Conservation (phyloP, 1,140 invertebrate genomes). For the Nautilus pompilius region DNA sequence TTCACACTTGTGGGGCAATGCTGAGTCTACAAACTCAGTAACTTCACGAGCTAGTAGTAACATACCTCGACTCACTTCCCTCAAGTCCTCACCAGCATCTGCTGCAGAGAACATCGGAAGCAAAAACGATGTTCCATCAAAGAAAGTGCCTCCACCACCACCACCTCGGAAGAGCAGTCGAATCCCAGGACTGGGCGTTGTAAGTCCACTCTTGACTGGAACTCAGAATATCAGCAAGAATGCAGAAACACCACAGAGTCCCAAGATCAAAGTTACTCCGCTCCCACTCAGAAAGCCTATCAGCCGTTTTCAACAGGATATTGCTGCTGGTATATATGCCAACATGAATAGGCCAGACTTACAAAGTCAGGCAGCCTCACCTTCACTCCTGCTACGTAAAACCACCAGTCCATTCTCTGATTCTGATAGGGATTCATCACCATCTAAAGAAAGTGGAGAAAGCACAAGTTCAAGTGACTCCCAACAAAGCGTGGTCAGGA, state of each 20-base stretch:
- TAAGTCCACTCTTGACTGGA: slow-evolving; percentile 1
- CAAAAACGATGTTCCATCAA: slow-evolving; percentile 5
- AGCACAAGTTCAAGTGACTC: too few relatives aligned
- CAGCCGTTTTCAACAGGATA: slow-evolving; percentile 22
- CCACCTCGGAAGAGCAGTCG: slow-evolving; percentile 27
- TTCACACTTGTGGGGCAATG: too few relatives aligned
- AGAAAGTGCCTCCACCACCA: slow-evolving; percentile 25
- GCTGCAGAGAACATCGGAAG: neutral
- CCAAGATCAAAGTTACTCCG: slow-evolving; percentile 21
- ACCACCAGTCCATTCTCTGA: neutral
- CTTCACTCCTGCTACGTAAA: slow-evolving; percentile 8
- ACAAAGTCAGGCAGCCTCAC: slow-evolving; percentile 15
- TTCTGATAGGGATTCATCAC: too few relatives aligned
- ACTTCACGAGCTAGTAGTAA: too few relatives aligned
- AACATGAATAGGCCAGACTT: slow-evolving; percentile 24
- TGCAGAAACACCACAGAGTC: neutral
- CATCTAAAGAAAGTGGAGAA: too few relatives aligned
- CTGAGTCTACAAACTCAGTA: too few relatives aligned
- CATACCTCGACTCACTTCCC: neutral
- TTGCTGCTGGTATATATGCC: slow-evolving; percentile 19
- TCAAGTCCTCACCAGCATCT: neutral
- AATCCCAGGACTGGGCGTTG: slow-evolving; percentile 1
- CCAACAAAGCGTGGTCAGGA: too few relatives aligned
- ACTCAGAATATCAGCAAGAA: neutral
- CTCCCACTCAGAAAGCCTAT: slow-evolving; percentile 15